Conservation (phyloP, 1,140 invertebrate genomes). For the Leucophenga varia region DNA sequence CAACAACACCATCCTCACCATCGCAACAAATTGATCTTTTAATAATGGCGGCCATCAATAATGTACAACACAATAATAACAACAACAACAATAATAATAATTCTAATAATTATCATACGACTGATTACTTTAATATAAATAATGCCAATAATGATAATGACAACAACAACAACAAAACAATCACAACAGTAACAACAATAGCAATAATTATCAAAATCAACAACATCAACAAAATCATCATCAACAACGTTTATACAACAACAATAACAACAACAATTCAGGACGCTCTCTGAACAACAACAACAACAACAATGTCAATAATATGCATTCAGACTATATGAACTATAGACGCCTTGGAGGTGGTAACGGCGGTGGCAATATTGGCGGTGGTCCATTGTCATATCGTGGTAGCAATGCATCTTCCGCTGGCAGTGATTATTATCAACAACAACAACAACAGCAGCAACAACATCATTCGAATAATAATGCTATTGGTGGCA, state of each 20-base stretch:
- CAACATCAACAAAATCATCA: slow-evolving; percentile 28
- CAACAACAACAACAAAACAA: slow-evolving; percentile 13
- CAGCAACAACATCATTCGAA: not conserved
- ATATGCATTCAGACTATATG: slow-evolving; percentile 3
- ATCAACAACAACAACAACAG: not conserved
- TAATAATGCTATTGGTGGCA: not conserved
- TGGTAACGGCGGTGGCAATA: not conserved
- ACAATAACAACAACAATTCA: slow-evolving; percentile 18
- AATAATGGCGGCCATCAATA: slow-evolving; percentile 3
- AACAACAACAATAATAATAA: slow-evolving; percentile 19
- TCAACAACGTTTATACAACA: slow-evolving; percentile 16
- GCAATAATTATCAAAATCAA: slow-evolving; percentile 37
- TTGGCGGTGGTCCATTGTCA: not conserved
- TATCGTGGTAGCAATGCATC: no score
- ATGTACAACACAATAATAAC: not conserved
- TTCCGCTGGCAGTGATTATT: not conserved
- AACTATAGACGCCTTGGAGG: not conserved
- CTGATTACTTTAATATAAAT: slow-evolving; percentile 30
- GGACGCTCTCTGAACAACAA: no score
- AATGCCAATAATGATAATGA: slow-evolving; percentile 17
- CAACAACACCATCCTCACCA: slow-evolving; percentile 1
- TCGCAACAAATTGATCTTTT: not conserved
- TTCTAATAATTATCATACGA: slow-evolving; percentile 22
- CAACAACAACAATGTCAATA: slow-evolving; percentile 16
- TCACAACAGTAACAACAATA: slow-evolving; percentile 30